Percentiles rank a stretch among this genome's conserved stretches.
Evolutionary conservation across 2,888 invertebrate species (phyloP).

Genomic region (Embidobia sp.): DNA sequence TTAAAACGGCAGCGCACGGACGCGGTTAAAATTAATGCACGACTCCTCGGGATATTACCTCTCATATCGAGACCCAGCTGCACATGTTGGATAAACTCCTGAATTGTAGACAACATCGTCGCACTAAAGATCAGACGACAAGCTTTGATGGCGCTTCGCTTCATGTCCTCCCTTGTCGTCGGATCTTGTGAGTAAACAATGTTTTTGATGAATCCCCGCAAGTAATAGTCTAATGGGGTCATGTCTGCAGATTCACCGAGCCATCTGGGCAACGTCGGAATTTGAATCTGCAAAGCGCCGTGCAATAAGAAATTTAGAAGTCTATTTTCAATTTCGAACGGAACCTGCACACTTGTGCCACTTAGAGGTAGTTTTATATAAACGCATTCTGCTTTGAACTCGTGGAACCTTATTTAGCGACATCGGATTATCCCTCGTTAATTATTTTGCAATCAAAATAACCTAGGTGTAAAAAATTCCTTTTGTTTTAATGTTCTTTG

Average conservation of each 20-base stretch:
- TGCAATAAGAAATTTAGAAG: neutral
- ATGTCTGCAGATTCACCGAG: constrained; percentile 36
- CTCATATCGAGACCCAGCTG: constrained; percentile 48
- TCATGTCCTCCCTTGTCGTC: constrained; percentile 47
- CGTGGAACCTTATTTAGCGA: no score
- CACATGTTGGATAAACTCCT: constrained; percentile 44
- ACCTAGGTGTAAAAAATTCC: no score
- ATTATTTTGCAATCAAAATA: no score
- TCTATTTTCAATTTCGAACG: neutral
- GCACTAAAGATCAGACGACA: constrained; percentile 52
- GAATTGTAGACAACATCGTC: constrained; percentile 41
- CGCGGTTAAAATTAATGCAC: constrained; percentile 43
- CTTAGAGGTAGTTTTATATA: no score
- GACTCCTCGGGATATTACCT: constrained; percentile 31
- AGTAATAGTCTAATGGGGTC: constrained; percentile 52
- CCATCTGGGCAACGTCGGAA: constrained; percentile 14
- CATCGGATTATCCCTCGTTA: no score
- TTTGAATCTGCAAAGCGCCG: constrained; percentile 25
- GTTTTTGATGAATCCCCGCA: constrained; percentile 49
- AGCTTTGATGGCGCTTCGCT: constrained; percentile 46
- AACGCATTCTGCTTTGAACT: no score
- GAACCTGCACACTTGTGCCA: neutral
- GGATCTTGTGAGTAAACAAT: constrained; percentile 51
- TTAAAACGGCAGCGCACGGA: constrained; percentile 12
- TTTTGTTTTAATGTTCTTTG: no score